Conservation (phyloP, 2,797 vertebrate species). For the Eospalax fontanierii region DNA sequence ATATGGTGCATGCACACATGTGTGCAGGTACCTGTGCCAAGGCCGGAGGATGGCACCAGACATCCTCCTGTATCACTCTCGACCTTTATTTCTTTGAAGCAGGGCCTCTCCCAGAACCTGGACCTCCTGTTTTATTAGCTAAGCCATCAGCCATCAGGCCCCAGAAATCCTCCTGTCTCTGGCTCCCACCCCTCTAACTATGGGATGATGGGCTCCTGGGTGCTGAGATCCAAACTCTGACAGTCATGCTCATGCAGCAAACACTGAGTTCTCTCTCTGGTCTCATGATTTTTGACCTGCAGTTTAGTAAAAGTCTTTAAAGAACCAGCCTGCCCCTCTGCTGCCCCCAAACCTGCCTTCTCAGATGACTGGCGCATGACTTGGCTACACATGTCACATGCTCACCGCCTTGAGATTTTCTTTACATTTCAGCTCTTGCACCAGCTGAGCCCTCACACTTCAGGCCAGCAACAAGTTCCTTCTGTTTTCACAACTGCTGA, state of each 20-base stretch:
- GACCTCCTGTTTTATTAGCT: not conserved
- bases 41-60: not conserved
- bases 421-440: constrained; percentile 20
- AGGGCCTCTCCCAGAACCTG: not conserved
- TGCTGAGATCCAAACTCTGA: not conserved
- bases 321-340: constrained; percentile 62
- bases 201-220: no score
- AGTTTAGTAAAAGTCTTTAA: constrained; percentile 67
- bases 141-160: not conserved
- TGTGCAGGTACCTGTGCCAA: not conserved
- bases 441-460: constrained; percentile 30
- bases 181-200: not conserved
- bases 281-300: not conserved
- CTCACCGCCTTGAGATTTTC: constrained; percentile 46
- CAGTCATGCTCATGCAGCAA: no score
- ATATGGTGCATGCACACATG: not conserved
- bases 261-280: not conserved
- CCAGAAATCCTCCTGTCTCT: not conserved
- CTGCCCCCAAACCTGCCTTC: constrained; percentile 47
- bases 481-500: constrained; percentile 65
- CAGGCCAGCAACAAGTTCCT: constrained; percentile 59
- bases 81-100: not conserved
- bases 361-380: not conserved
- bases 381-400: not conserved
- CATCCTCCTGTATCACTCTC: not conserved